phyloP scores from a whole-genome alignment of 2,888 invertebrate genomes.

The Agonopterix heracliana region DNA sequence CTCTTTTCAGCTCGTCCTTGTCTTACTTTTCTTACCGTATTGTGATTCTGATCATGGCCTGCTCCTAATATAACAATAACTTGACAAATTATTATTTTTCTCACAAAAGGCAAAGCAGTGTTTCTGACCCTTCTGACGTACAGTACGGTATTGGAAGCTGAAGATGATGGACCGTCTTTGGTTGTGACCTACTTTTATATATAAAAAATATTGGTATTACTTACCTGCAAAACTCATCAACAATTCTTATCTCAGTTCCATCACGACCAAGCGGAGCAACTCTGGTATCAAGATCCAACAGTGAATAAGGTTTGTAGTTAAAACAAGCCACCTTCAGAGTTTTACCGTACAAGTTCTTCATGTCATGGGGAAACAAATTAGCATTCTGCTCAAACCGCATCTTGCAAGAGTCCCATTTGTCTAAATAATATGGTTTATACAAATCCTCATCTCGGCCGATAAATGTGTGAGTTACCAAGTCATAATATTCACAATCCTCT shows the following conservation, averaged over 20 bases:
- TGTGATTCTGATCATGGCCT: too few species aligned
- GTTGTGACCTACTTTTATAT: too few species aligned
- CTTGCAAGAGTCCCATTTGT: conserved; percentile 56
- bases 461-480: conserved; percentile 60
- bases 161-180: too few species aligned
- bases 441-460: conserved; percentile 38
- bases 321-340: conserved; percentile 71
- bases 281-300: conserved; percentile 53
- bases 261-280: conserved; percentile 55
- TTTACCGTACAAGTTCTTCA: conserved; percentile 62
- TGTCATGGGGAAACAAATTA: conserved; percentile 66
- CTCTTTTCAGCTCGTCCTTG: too few species aligned
- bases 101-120: too few species aligned
- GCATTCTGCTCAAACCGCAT: conserved; percentile 36
- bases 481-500: conserved; percentile 32
- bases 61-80: too few species aligned
- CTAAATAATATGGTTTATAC: conserved; percentile 40
- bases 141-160: too few species aligned
- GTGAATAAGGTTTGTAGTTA: conserved; percentile 77
- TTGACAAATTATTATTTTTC: too few species aligned
- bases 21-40: too few species aligned
- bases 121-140: too few species aligned
- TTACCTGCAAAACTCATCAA: conserved; percentile 70
- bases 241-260: conserved; percentile 70
- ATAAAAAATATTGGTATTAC: too few species aligned